A percentile compares a stretch with the other conserved stretches of the same genome.
These are phyloP conservation scores for Lasioglossum pauxillum DNA, from an alignment of 2,888 invertebrate species.

Conservation along the genomic window DNA sequence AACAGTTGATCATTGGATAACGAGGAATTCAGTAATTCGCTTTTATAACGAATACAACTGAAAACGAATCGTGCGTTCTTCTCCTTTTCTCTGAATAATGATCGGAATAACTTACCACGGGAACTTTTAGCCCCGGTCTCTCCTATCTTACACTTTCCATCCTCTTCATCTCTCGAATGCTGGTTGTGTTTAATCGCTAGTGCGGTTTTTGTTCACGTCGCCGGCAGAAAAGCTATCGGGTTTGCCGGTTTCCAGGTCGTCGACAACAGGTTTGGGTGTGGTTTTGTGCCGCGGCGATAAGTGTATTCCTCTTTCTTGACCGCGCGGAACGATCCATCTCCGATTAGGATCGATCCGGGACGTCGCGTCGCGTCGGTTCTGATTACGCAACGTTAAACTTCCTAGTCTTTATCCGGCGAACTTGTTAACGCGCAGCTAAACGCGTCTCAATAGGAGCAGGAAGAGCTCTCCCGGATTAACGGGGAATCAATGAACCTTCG, in stretches of 20 bases:
- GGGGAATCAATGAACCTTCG: conserved; percentile 67
- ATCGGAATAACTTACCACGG: too few species aligned
- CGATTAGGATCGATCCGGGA: conserved; percentile 41
- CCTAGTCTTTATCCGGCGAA: neutral
- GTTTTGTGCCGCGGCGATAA: conserved; percentile 40
- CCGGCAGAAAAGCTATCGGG: conserved; percentile 65
- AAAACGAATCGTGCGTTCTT: too few species aligned
- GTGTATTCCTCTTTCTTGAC: conserved; percentile 23
- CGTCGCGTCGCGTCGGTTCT: conserved; percentile 8
- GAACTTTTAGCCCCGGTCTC: too few species aligned
- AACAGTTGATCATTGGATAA: too few species aligned
- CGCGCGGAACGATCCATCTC: conserved; percentile 27
- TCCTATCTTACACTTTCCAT: too few species aligned
- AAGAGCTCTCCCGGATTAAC: conserved; percentile 59
- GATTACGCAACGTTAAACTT: conserved; percentile 14
- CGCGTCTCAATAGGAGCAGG: conserved; percentile 46
- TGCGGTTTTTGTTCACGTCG: neutral
- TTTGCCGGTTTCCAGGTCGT: conserved; percentile 72
- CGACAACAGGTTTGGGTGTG: conserved; percentile 55
- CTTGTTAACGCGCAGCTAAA: conserved; percentile 11
- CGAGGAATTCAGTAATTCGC: too few species aligned
- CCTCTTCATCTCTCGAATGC: too few species aligned
- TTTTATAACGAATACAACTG: too few species aligned
- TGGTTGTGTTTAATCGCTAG: neutral
- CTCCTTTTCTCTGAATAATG: too few species aligned